Evolutionary conservation across 1,140 invertebrate species (phyloP).

Genomic region (Camponotus pennsylvanicus): DNA sequence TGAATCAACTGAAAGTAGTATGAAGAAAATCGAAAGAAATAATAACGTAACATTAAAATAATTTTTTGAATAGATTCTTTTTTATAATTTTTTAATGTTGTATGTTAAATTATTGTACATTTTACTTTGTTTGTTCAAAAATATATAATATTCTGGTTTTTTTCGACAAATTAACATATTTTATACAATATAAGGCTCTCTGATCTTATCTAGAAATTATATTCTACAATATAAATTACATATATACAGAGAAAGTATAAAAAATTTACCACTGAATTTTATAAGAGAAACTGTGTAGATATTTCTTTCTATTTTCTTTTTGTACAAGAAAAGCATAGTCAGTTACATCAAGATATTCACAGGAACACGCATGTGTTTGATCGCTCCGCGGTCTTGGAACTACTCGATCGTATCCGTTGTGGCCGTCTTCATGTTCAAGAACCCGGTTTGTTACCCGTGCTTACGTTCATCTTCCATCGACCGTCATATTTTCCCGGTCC

Average conservation of each 20-base stretch:
- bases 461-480: slow-evolving; percentile 56
- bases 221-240: not conserved
- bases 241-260: not conserved
- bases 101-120: not conserved
- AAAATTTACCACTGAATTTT: not conserved
- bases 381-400: slow-evolving; percentile 15
- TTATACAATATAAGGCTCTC: not conserved
- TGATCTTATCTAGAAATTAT: slow-evolving; percentile 18
- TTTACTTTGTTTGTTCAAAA: not conserved
- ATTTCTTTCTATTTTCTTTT: slow-evolving; percentile 23
- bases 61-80: not conserved
- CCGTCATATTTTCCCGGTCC: slow-evolving; percentile 54
- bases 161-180: not conserved
- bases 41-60: not conserved
- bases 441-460: slow-evolving; percentile 46
- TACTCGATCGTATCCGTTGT: slow-evolving; percentile 43
- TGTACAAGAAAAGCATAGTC: slow-evolving; percentile 5
- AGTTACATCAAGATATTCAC: slow-evolving; percentile 42
- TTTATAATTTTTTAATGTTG: not conserved
- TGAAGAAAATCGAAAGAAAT: not conserved
- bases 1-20: not conserved
- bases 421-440: slow-evolving; percentile 49
- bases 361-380: slow-evolving; percentile 41
- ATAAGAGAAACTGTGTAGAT: not conserved
- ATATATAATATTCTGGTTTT: not conserved